These are phyloP conservation scores for Benitochromis conjunctus DNA, from an alignment of 2,113 vertebrate genomes.

Conservation along the genomic window DNA sequence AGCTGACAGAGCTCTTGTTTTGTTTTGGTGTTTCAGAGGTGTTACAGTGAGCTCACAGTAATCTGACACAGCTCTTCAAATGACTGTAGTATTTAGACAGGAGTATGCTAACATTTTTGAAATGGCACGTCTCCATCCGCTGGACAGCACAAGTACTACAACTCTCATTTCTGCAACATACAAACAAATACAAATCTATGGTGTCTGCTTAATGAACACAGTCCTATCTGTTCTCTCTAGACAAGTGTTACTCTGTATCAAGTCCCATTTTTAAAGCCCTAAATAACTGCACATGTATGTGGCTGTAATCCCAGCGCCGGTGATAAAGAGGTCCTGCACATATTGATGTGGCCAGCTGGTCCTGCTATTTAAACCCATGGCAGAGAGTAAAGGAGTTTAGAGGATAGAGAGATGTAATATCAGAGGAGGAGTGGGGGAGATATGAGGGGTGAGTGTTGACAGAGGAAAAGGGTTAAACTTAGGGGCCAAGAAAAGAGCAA, in stretches of 20 bases:
- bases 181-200: background rate
- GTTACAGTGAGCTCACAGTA: background rate
- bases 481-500: background rate
- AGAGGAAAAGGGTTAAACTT: background rate
- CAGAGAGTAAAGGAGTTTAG: constrained; percentile 19
- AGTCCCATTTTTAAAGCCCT: background rate
- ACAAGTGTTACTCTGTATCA: background rate
- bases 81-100: background rate
- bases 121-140: background rate
- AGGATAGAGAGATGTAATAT: constrained; percentile 39
- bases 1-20: background rate
- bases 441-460: background rate
- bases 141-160: constrained; percentile 11
- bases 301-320: constrained; percentile 7
- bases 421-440: background rate
- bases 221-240: background rate
- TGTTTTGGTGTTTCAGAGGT: background rate
- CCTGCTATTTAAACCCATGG: constrained; percentile 61
- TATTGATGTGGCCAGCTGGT: constrained; percentile 58
- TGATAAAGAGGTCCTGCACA: constrained; percentile 44
- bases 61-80: background rate
- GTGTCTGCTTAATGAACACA: background rate
- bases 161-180: background rate
- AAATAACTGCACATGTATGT: background rate
- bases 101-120: background rate